Base-by-base conservation (phyloP, 2,797 vertebrate species). In the Perodicticus potto region DNA sequence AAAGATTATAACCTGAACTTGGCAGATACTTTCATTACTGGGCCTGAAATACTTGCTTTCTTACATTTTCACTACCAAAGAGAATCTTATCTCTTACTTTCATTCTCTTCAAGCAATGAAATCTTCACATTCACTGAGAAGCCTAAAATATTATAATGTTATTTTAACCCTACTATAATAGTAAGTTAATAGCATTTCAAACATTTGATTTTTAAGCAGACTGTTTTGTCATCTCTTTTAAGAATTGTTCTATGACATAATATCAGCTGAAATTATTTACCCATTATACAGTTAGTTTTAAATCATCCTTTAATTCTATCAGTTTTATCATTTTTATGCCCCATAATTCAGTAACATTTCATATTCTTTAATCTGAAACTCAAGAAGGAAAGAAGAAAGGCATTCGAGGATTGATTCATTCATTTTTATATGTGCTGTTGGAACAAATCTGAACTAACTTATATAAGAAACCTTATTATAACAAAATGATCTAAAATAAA, bases 1-100 rank as follows among this genome's bases (percentile, higher is more conserved):
- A 98, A 97, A 98, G 96, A 97, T 98, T 98, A 92, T 97, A 97
- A 97, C 91, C 87, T 89, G 93, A 97, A 97, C 89, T 96, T 69
- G 34, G 90, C 92, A 29, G 67, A 59, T 96, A 84, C 90, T 97
- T 96, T 83, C 93, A 94, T 95, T 94, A 88, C 91, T 91, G 95
- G 89, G 40, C 29, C 76, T 93, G 91, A 98, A 98, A 97, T 94
- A 55, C 86, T 82, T 88, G 61, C 89, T 37, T 89, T 67, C 82
- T 96, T 95, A 2, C 57, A 82, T 94, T 97, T 98, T 97, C 73
- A 93, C 92, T 86, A 83, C 49, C n/a, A 93, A 96, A 86, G 29
- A 90, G 69, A 70, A 7, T 67, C 37, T 76, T 77, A 70, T 32
- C 74, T 87, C 53, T 81, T 23, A 25, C 61, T 74, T 95, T 49